phyloP scores from a whole-genome alignment of 1,140 invertebrate genomes.

The Megathymus violae region DNA sequence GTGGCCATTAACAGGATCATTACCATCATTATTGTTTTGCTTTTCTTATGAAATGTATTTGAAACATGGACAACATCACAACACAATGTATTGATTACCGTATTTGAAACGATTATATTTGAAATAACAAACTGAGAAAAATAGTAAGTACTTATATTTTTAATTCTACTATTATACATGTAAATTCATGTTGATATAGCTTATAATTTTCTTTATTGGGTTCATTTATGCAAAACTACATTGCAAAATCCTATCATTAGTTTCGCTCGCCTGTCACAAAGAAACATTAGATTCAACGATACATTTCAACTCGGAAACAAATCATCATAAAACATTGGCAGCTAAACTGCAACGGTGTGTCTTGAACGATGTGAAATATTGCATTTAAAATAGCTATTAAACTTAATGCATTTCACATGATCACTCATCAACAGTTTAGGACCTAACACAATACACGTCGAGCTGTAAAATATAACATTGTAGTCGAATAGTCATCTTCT shows the following conservation, averaged over 20 bases:
- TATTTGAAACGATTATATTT: too few relatives aligned
- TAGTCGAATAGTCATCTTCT: constrained; percentile 62
- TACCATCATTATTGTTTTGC: too few relatives aligned
- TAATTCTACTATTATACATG: too few relatives aligned
- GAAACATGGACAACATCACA: too few relatives aligned
- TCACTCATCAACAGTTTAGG: constrained; percentile 82
- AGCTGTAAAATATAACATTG: constrained; percentile 79
- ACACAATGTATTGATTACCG: too few relatives aligned
- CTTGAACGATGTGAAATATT: constrained; percentile 79
- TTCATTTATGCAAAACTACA: too few relatives aligned
- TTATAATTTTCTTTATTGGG: too few relatives aligned
- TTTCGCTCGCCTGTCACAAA: constrained; percentile 59
- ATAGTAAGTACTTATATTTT: too few relatives aligned
- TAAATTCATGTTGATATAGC: too few relatives aligned
- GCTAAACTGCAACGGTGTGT: constrained; percentile 71
- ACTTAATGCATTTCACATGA: constrained; percentile 78
- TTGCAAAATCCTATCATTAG: constrained; percentile 50
- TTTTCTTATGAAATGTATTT: too few relatives aligned
- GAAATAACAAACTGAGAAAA: too few relatives aligned
- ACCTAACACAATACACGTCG: constrained; percentile 76
- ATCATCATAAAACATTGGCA: constrained; percentile 79
- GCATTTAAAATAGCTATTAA: constrained; percentile 80
- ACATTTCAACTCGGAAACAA: constrained; percentile 78
- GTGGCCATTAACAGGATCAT: too few relatives aligned
- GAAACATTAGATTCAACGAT: constrained; percentile 53